Conservation (phyloP, 30 jellyfish, hydroid and myxozoan species). For the Cassiopea andromeda region DNA sequence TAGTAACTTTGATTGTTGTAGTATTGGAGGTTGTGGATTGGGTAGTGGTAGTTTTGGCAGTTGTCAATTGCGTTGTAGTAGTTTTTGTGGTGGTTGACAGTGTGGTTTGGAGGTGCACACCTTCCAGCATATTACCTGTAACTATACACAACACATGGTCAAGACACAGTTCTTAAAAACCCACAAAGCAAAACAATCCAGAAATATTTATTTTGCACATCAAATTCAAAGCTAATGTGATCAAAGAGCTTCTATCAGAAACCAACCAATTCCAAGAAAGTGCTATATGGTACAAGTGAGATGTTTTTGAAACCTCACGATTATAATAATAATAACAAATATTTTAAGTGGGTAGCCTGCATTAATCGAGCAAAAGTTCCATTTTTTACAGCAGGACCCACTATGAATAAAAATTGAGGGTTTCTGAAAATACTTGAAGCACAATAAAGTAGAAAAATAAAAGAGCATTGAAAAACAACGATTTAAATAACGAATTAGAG, state of each 20-base stretch:
- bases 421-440: too few relatives aligned
- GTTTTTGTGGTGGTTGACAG: not conserved
- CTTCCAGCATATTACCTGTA: not conserved
- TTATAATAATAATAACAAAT: too few relatives aligned
- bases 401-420: too few relatives aligned
- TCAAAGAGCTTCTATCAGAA: not conserved
- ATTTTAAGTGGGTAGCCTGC: too few relatives aligned
- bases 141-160: not conserved
- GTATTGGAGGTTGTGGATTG: not conserved
- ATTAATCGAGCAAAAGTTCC: too few relatives aligned
- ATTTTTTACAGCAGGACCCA: too few relatives aligned
- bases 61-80: not conserved
- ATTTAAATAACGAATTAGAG: too few relatives aligned
- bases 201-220: not conserved
- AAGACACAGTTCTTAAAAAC: not conserved
- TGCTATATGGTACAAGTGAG: too few relatives aligned
- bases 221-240: not conserved
- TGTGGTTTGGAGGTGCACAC: not conserved
- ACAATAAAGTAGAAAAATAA: too few relatives aligned
- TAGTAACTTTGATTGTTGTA: slow-evolving; percentile 1
- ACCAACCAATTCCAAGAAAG: too few relatives aligned
- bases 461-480: too few relatives aligned
- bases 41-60: not conserved
- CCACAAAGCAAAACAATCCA: not conserved
- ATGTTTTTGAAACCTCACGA: too few relatives aligned